Conservation (phyloP, 2,113 vertebrate genomes). For the Hucho hucho region DNA sequence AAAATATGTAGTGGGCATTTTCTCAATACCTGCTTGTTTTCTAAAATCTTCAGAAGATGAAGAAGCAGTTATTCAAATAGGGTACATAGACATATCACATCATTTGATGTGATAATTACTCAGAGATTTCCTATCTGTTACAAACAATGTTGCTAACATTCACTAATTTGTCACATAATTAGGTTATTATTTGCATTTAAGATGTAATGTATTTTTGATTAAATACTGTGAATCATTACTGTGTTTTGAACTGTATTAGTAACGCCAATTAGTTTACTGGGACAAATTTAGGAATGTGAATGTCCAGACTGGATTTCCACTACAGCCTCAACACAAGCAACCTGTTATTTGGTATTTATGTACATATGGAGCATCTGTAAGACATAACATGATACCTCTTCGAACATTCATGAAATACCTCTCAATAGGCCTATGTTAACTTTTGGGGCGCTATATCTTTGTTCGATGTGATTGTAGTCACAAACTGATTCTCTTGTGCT, state of each 20-base stretch:
- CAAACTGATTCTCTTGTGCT: conserved; percentile 17
- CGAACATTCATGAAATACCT: too few relatives aligned
- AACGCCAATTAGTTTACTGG: conserved; percentile 80
- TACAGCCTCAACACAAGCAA: conserved; percentile 10
- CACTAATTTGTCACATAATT: conserved; percentile 70
- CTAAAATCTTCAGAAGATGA: too few relatives aligned
- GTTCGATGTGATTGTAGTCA: neutral
- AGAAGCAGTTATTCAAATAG: neutral
- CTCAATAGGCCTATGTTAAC: too few relatives aligned
- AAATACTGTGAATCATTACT: conserved; percentile 70
- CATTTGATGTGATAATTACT: too few relatives aligned
- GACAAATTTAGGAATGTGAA: conserved; percentile 64
- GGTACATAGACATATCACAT: neutral
- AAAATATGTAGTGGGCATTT: neutral
- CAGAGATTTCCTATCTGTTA: too few relatives aligned
- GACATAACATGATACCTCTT: too few relatives aligned
- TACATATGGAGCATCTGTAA: too few relatives aligned
- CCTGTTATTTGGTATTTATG: too few relatives aligned
- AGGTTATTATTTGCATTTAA: conserved; percentile 75
- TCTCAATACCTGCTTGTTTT: too few relatives aligned
- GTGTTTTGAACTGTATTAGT: conserved; percentile 76
- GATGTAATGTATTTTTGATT: conserved; percentile 74
- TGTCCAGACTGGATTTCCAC: conserved; percentile 34
- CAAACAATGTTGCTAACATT: conserved; percentile 44
- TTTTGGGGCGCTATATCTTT: too few relatives aligned